Conservation (phyloP, 2,888 invertebrate genomes). For the Oconnorella tubifera region DNA sequence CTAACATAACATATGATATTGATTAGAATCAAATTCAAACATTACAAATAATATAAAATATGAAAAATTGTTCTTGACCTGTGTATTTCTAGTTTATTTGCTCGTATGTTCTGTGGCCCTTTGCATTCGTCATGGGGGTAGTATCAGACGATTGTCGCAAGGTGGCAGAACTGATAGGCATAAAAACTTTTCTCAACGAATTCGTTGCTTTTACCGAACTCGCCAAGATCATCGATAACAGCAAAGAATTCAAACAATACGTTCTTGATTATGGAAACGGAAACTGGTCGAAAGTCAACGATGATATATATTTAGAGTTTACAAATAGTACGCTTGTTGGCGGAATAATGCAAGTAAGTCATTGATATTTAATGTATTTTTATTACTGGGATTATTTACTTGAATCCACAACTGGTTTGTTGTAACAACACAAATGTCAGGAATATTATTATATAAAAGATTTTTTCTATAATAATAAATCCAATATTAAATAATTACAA, state of each 20-base stretch:
- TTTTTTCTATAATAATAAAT: too few species aligned
- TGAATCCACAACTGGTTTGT: too few species aligned
- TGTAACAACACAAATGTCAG: too few species aligned
- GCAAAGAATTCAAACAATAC: not conserved
- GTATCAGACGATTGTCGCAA: slow-evolving; percentile 65
- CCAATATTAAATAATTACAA: too few species aligned
- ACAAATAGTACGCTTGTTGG: slow-evolving; percentile 23
- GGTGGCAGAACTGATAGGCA: slow-evolving; percentile 75
- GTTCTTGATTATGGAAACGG: not conserved
- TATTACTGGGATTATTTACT: too few species aligned
- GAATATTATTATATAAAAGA: too few species aligned
- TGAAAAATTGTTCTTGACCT: not conserved
- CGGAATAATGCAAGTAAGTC: slow-evolving; percentile 25
- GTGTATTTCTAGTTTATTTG: slow-evolving; percentile 60
- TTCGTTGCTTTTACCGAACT: slow-evolving; percentile 76
- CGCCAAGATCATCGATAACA: slow-evolving; percentile 38
- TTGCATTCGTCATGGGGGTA: slow-evolving; percentile 80
- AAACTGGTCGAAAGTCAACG: not conserved
- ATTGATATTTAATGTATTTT: too few species aligned
- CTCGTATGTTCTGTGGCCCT: slow-evolving; percentile 83
- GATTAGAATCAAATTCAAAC: too few species aligned
- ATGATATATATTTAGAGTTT: slow-evolving; percentile 18
- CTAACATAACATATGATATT: too few species aligned
- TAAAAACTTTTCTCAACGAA: slow-evolving; percentile 87
- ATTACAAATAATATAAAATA: too few species aligned